Conservation (phyloP, 2,888 invertebrate species). For the Achlya flavicornis region DNA sequence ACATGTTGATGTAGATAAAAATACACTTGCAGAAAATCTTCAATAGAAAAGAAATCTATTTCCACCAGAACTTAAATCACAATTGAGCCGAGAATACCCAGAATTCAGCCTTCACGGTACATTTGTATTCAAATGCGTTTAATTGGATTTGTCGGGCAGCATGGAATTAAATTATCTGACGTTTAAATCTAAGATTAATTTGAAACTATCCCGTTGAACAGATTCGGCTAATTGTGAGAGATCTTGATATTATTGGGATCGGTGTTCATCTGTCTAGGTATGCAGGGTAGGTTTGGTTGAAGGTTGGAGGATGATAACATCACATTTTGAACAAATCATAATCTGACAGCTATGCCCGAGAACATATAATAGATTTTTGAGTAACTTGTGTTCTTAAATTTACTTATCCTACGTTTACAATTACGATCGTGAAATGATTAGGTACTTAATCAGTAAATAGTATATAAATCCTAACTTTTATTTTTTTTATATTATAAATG, state of each 20-base stretch:
- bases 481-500: too few relatives aligned
- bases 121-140: slow-evolving; percentile 7
- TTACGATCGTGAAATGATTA: too few relatives aligned
- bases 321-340: too few relatives aligned
- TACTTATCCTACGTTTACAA: too few relatives aligned
- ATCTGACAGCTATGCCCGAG: too few relatives aligned
- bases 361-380: too few relatives aligned
- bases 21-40: neutral
- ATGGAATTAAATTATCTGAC: slow-evolving; percentile 5
- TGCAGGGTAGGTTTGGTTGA: neutral
- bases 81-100: neutral
- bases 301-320: too few relatives aligned
- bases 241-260: neutral
- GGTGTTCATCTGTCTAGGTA: neutral
- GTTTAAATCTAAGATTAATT: slow-evolving; percentile 3
- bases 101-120: neutral
- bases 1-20: too few relatives aligned
- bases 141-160: neutral
- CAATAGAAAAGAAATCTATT: neutral
- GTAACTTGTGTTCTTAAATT: too few relatives aligned
- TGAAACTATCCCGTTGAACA: neutral
- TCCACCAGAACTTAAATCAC: neutral
- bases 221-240: neutral
- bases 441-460: too few relatives aligned
- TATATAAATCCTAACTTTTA: too few relatives aligned